These are phyloP conservation scores for Chloebia gouldiae DNA, from an alignment of 2,113 vertebrate genomes.

Conservation along the genomic window DNA sequence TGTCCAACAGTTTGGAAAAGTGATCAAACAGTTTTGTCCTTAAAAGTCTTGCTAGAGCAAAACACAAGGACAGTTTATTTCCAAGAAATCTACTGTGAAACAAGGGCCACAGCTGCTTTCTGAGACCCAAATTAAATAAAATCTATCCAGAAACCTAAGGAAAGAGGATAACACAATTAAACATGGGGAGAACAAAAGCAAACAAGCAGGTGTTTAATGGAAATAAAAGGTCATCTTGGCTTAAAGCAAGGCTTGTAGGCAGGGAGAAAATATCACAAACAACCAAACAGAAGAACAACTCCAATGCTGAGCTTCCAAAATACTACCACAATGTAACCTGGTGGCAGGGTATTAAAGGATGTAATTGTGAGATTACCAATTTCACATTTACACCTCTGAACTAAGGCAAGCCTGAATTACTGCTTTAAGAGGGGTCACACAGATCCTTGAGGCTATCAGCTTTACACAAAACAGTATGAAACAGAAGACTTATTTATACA, in stretches of 20 bases:
- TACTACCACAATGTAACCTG: background rate
- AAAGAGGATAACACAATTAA: background rate
- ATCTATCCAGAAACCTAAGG: background rate
- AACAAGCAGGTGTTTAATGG: background rate
- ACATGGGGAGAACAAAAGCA: background rate
- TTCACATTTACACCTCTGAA: background rate
- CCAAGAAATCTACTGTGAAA: background rate
- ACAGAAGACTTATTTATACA: background rate
- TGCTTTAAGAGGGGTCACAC: background rate
- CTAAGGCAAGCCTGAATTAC: background rate
- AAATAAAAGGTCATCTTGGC: background rate
- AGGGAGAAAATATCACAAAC: background rate
- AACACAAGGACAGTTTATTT: background rate
- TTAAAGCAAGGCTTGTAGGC: background rate
- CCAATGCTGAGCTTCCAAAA: background rate
- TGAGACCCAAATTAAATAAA: background rate
- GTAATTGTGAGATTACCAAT: background rate
- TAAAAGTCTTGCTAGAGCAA: background rate
- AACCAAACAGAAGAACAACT: background rate
- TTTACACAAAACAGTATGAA: accelerated
- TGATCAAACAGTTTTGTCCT: background rate
- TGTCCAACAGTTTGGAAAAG: background rate
- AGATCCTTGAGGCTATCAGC: background rate
- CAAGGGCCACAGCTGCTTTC: background rate
- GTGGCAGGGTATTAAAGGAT: background rate